Evolutionary conservation across 1,140 invertebrate genomes (phyloP), one percentile per base, ranked within the genome.

Genomic region (Drosophila sulfurigaster): DNA sequence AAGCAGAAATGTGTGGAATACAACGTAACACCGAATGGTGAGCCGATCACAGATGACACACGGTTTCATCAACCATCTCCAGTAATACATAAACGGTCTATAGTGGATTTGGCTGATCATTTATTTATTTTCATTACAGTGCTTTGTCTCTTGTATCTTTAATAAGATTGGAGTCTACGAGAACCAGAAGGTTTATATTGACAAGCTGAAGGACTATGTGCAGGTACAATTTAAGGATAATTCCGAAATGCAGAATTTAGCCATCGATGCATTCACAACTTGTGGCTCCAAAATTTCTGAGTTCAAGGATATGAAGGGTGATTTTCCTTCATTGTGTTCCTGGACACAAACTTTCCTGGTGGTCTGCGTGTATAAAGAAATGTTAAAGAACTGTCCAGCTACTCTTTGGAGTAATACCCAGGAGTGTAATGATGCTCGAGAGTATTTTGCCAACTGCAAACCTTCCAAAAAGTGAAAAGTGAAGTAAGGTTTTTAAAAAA

Each of bases 381-480:
- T 75, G 0, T 28, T 91, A 30, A 77, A 79, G 38, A 73, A 91
- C 32, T 91, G 88, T 13, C 88, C 88, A 0, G 68, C 64, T 2
- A 75, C 87, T 15, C 35, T 87, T 4, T 75, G 78, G 49, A 81
- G 45, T 32, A 71, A 85, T 49, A 69, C 67, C 2, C 45, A 83
- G 15, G 64, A 87, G 15, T 91, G 88, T 43, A 87, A 75, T 15
- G 70, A 81, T 0, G 7, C 41, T 38, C 65, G 74, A 3, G 82
- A 91, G 8, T 67, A 58, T 68, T 87, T 87, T 30, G 69, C 41
- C n/a, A 69, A 73, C 30, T 91, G 88, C 66, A 86, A 82, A 43
- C 80, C 56, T 0, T 10, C 43, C 70, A 41, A 79, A 30, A 11
- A 10, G 0, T 0, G 28, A 45, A 5, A 64, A 62, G 28, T 7